Evolutionary conservation across 1,140 invertebrate genomes (phyloP), one percentile per base, ranked within the genome.

Genomic region (Meloidogyne floridensis): DNA sequence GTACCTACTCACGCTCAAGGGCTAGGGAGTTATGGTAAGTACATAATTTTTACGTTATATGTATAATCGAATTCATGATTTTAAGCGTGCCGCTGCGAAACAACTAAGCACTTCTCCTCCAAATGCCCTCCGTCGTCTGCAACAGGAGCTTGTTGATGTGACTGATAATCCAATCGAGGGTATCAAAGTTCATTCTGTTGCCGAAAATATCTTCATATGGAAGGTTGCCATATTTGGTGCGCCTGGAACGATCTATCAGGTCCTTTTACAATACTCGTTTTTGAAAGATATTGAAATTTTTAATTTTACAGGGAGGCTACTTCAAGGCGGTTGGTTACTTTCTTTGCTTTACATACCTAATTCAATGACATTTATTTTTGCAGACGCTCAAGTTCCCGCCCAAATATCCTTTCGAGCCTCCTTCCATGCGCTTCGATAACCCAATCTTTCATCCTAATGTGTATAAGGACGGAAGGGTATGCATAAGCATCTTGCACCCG

Each of bases 401-500:
- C 6, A 65, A 65, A 65, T 65, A 65, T 65, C 59, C 59, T 0
- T 65, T 65, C 59, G 59, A 65, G n/a, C 59, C 59, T n/a, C 59
- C 59, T 65, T 65, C 59, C n/a, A 65, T 65, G 15, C 59, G 59
- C 4, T 65, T 65, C n/a, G 59, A 65, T 15, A 65, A 8, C 5
- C 59, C 59, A 5, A n/a, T 65, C n/a, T 65, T n/a, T 15, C 59
- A 65, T 65, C 59, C 59, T 15, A 65, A 65, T 65, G 75, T 76
- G 56, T 76, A 54, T 15, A 76, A 56, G 15, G 75, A 54, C 8
- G 75, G 75, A 11, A 32, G n/a, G 13, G 75, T 76, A 47, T 76
- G 75, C 75, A 76, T 76, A 43, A 76, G 75, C 51, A 76, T 76
- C 32, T 43, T 76, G 13, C 75, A 76, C 15, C 11, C 43, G 42